Evolutionary conservation across 2,113 vertebrate genomes (phyloP).

Genomic region (Eleginops maclovinus): DNA sequence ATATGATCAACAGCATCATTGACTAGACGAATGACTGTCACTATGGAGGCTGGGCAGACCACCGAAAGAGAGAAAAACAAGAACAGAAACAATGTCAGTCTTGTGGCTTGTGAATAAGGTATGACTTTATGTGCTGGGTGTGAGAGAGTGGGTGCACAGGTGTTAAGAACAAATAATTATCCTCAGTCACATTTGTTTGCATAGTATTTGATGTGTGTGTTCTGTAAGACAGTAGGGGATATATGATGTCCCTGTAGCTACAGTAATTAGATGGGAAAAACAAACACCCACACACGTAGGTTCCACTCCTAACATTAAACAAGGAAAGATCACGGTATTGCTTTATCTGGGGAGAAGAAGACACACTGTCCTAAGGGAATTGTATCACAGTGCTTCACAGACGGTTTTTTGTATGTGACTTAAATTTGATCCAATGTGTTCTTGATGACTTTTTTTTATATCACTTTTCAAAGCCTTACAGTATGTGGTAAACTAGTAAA

Average conservation of each 20-base stretch:
- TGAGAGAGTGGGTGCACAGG: slow-evolving; percentile 10
- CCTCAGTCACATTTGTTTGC: slow-evolving; percentile 25
- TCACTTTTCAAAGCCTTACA: neutral
- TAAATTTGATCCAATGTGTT: neutral
- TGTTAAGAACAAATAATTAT: slow-evolving; percentile 9
- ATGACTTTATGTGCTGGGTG: slow-evolving; percentile 6
- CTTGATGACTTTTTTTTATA: neutral
- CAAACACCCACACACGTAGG: slow-evolving; percentile 27
- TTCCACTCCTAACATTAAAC: slow-evolving; percentile 22
- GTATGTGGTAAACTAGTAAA: neutral
- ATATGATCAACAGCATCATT: slow-evolving; percentile 78
- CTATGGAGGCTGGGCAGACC: slow-evolving; percentile 72
- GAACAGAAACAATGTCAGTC: slow-evolving; percentile 28
- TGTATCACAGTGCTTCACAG: neutral
- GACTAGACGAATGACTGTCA: slow-evolving; percentile 80
- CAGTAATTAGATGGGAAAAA: slow-evolving; percentile 55
- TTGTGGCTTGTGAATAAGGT: slow-evolving; percentile 19
- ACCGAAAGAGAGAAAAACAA: slow-evolving; percentile 33
- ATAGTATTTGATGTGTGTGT: neutral
- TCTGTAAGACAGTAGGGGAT: neutral
- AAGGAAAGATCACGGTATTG: slow-evolving; percentile 46
- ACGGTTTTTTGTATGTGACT: neutral
- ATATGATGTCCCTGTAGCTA: slow-evolving; percentile 2
- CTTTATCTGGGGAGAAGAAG: slow-evolving; percentile 40
- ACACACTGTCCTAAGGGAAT: neutral